Evolutionary conservation across 2,797 vertebrate species (phyloP), one percentile per base, ranked within the genome.

Genomic region (Percopsis omiscomaycus): DNA sequence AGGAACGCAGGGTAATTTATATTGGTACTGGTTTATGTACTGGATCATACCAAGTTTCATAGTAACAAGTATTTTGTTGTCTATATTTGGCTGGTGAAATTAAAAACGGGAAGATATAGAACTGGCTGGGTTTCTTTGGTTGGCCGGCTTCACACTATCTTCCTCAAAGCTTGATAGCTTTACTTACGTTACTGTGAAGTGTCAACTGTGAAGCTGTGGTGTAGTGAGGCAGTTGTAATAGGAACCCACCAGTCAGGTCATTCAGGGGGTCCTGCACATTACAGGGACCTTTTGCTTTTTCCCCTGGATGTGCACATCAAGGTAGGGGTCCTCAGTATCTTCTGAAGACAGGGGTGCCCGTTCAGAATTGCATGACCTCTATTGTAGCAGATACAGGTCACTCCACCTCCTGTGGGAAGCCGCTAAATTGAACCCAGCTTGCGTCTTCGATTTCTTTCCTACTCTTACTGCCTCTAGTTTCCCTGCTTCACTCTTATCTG

Each of bases 361-460:
- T 86, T 91, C 90, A 90, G 89, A 92, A 92, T 93, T 89, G 86
- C 89, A 84, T 91, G 91, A 92, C 91, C 91, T 92, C 92, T 91
- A 89, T 91, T 90, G 88, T 89, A 89, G 88, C 84, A 82, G 84
- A 88, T 87, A 88, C 90, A 88, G 91, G 90, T 91, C 92, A 91
- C 89, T 86, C 84, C 80, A 85, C 87, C 90, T 91, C 90, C 91
- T 89, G 84, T 92, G 89, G 91, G 91, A 91, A 89, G 83, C 80
- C 84, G 91, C 83, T 89, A 93, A 92, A 94, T 92, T 92, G 91
- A 94, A 93, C 91, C 84, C 89, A 91, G 91, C 91, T 92, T 92
- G 89, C 85, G 88, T 89, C 89, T 94, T 92, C 85, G 85, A 90
- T 91, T 90, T 91, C 87, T 79, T 82, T 71, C 81, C 70, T 75